Evolutionary conservation across 2,113 vertebrate genomes (phyloP), one percentile per base, ranked within the genome.

Genomic region (Ammospiza caudacuta): DNA sequence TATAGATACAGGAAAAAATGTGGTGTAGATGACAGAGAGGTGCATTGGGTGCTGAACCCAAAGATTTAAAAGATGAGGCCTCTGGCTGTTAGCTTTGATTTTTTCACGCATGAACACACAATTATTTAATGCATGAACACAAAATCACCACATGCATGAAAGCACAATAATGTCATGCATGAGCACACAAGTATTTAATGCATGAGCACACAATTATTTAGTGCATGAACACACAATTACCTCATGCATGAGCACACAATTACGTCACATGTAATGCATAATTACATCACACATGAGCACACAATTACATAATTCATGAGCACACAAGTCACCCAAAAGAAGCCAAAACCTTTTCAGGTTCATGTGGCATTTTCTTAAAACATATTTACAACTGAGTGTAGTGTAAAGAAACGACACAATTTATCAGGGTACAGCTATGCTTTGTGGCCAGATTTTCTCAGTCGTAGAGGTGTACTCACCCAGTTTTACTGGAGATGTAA

Each of bases 391-490:
- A 9, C 16, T 3, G 46, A 16, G 6, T 13, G 11, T 6, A 41
- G n/a, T 14, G 51, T 16, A 62, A 49, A 47, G 49, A 55, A 69
- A 41, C 20, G 4, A 15, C 49, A 31, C 25, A 6, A 19, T 27
- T 35, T 28, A 1, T 6, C 3, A 1, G 0, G 0, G 11, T 14
- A 5, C 1, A 37, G 67, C 29, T 35, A 25, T 35, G 18, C 43
- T 33, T 37, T 16, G 46, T 10, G 39, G 51, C 10, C 13, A 6
- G 58, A 46, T n/a, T 43, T 72, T 39, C 54, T 28, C 0, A 0
- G n/a, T 46, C 55, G 2, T 2, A 9, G 12, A 15, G 67, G 2
- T 23, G 1, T 3, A 15, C 21, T 59, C 67, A 14, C 31, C 4
- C 16, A 9, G 47, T 27, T 33, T 18, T 13, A 7, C 37, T 11